phyloP scores from a whole-genome alignment of 2,888 invertebrate genomes.

The Spodoptera exigua region DNA sequence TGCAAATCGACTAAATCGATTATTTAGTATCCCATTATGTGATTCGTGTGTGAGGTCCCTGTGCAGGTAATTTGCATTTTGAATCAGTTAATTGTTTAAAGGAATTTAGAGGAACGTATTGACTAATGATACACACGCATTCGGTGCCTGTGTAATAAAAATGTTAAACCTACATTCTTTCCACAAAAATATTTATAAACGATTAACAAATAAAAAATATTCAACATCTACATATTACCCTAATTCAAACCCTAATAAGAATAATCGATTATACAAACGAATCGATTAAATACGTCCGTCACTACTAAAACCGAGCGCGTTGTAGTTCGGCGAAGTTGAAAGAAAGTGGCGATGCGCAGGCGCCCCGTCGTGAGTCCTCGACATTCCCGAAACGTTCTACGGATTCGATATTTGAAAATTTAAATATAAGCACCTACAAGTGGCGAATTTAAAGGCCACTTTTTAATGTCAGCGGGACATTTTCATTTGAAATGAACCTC shows the following conservation, averaged over 20 bases:
- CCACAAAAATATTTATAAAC: too few species aligned
- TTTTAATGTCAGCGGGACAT: constrained; percentile 62
- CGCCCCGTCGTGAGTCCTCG: constrained; percentile 79
- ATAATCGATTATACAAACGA: constrained; percentile 60
- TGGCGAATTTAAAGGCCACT: constrained; percentile 62
- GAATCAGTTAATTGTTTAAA: too few species aligned
- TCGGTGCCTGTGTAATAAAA: too few species aligned
- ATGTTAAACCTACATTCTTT: too few species aligned
- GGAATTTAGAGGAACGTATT: too few species aligned
- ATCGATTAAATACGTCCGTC: constrained; percentile 64
- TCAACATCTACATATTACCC: constrained; percentile 39
- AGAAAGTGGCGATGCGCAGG: constrained; percentile 77
- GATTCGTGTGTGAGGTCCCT: constrained; percentile 26
- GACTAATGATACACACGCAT: too few species aligned
- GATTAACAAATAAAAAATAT: constrained; percentile 47
- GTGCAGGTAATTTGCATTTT: constrained; percentile 17
- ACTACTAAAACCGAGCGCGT: constrained; percentile 56
- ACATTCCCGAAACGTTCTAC: constrained; percentile 72
- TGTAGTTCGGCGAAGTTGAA: constrained; percentile 78
- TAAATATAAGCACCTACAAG: constrained; percentile 63
- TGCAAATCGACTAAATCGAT: constrained; percentile 52
- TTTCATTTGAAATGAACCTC: constrained; percentile 50
- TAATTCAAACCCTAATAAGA: constrained; percentile 54
- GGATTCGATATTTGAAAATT: constrained; percentile 67
- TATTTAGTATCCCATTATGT: constrained; percentile 41